Percentiles rank a stretch among this genome's conserved stretches.
Conservation (phyloP, 2,113 vertebrate species). For the Mobula birostris region DNA sequence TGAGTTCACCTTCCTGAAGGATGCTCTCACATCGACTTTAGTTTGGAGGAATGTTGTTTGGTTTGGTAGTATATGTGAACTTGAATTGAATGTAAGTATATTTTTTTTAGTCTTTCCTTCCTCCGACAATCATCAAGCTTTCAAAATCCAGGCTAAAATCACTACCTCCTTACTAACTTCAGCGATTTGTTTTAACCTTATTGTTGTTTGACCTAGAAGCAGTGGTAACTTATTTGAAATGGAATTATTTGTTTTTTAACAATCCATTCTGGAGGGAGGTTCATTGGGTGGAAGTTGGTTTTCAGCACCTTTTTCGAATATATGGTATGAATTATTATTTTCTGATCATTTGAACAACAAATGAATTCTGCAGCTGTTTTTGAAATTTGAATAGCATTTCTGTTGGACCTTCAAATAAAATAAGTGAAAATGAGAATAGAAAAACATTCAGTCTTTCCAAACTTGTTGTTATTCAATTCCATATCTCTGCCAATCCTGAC, state of each 20-base stretch:
- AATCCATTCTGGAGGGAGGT: background rate
- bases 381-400: background rate
- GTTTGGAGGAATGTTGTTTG: no score
- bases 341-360: background rate
- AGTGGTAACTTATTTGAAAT: background rate
- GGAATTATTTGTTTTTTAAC: background rate
- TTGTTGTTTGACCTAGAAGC: background rate
- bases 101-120: background rate
- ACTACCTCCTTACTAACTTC: background rate
- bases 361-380: background rate
- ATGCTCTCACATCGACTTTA: no score
- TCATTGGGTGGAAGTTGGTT: no score
- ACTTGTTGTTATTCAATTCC: background rate
- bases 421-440: slow-evolving; percentile 1
- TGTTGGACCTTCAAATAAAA: background rate
- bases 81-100: background rate
- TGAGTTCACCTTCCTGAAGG: no score
- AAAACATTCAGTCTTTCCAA: slow-evolving; percentile 2
- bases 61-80: no score
- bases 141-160: background rate
- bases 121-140: background rate
- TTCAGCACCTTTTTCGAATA: background rate
- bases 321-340: background rate
- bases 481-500: background rate
- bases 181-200: background rate